phyloP scores from a whole-genome alignment of 2,113 vertebrate species.

The Mastomys coucha region DNA sequence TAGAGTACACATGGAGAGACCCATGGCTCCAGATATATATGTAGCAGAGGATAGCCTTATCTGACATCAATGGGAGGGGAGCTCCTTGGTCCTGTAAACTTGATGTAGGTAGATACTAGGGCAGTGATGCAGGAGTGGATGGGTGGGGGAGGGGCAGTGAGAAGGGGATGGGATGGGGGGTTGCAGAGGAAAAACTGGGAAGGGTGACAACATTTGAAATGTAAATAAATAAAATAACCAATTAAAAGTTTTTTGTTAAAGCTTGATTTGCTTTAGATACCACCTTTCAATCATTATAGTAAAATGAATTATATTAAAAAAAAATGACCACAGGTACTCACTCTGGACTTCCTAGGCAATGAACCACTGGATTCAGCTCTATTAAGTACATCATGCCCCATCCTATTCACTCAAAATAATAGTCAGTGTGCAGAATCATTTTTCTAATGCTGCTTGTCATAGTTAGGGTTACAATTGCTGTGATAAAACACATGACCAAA shows the following conservation, averaged over 20 bases:
- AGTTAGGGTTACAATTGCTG: not conserved
- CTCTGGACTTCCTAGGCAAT: not conserved
- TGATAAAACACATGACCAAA: not conserved
- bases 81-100: too few species aligned
- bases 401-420: not conserved
- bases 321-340: not conserved
- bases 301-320: constrained; percentile 38
- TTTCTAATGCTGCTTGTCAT: not conserved
- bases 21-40: too few species aligned
- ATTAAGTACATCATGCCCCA: accelerated
- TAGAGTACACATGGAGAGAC: too few species aligned
- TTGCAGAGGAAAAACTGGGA: too few species aligned
- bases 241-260: not conserved
- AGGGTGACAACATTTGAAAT: too few species aligned
- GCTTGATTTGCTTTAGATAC: not conserved
- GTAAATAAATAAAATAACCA: not conserved
- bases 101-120: too few species aligned
- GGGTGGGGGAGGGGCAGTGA: too few species aligned
- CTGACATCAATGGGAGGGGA: too few species aligned
- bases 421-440: not conserved
- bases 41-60: too few species aligned
- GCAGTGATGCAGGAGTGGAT: too few species aligned
- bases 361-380: not conserved
- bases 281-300: not conserved
- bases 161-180: too few species aligned